Evolutionary conservation across 2,113 vertebrate genomes (phyloP).

Genomic region (Tursiops truncatus): DNA sequence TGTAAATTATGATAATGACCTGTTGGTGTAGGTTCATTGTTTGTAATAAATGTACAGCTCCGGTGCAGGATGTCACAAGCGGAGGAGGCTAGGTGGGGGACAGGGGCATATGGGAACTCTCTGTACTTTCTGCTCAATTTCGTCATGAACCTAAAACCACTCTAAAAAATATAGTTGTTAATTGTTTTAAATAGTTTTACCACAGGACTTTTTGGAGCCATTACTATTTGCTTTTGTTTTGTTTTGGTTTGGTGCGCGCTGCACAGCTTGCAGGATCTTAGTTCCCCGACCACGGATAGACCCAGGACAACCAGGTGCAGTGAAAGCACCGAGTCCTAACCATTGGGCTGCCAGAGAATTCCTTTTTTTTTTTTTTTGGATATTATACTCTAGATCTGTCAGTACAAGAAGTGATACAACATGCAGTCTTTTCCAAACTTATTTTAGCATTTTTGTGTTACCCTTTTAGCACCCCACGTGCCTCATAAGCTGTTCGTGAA

Average conservation of each 20-base stretch:
- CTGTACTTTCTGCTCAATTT: neutral
- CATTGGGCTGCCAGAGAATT: no score
- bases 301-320: no score
- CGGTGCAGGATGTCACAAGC: neutral
- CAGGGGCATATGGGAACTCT: neutral
- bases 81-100: neutral
- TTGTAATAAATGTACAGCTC: neutral
- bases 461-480: neutral
- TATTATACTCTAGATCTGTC: neutral
- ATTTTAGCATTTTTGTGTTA: neutral
- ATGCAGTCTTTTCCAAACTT: neutral
- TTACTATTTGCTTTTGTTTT: neutral
- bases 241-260: accelerated
- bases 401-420: neutral
- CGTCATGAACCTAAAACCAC: neutral
- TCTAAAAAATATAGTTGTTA: neutral
- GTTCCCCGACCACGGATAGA: no score
- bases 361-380: no score
- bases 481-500: neutral
- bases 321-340: no score
- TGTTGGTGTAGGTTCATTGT: neutral
- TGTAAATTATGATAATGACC: neutral
- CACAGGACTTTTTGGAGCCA: neutral
- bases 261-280: no score
- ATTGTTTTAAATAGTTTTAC: neutral